Conservation (phyloP, 2,797 vertebrate genomes). For the Artibeus jamaicensis region DNA sequence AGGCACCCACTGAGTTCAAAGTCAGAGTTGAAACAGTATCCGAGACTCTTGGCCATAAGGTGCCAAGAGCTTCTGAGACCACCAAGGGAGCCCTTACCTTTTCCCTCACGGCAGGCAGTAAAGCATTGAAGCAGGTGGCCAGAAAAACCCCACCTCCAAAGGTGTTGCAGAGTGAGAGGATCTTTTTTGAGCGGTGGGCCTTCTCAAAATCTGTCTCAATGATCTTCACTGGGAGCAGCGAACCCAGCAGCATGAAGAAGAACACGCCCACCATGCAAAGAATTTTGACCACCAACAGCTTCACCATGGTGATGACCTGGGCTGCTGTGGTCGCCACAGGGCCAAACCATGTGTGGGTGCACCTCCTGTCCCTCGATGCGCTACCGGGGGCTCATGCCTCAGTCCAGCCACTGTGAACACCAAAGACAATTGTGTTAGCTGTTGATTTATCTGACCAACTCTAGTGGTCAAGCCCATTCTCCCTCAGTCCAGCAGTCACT, state of each 20-base stretch:
- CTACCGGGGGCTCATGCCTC: not conserved
- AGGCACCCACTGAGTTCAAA: not conserved
- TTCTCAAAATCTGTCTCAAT: conserved; percentile 87
- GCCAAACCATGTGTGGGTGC: not conserved
- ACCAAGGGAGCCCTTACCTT: conserved; percentile 82
- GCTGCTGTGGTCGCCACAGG: not conserved
- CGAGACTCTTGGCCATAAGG: not conserved
- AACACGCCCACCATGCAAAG: conserved; percentile 90
- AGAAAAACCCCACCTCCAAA: conserved; percentile 95
- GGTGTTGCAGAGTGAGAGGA: conserved; percentile 89
- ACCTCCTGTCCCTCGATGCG: fast-evolving
- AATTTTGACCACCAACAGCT: conserved; percentile 88
- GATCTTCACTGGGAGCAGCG: conserved; percentile 91
- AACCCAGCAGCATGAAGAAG: conserved; percentile 89
- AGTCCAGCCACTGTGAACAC: not conserved
- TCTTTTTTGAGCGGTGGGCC: conserved; percentile 83
- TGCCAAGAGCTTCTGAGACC: fast-evolving
- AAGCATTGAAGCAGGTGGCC: conserved; percentile 94
- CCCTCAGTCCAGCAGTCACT: not conserved
- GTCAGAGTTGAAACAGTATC: not conserved
- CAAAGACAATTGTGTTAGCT: not conserved
- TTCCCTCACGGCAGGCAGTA: conserved; percentile 86
- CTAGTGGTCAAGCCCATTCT: not conserved
- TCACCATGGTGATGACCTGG: conserved; percentile 78
- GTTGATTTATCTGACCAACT: not conserved